phyloP scores from a whole-genome alignment of 2,888 invertebrate species.

The Stramonita haemastoma region DNA sequence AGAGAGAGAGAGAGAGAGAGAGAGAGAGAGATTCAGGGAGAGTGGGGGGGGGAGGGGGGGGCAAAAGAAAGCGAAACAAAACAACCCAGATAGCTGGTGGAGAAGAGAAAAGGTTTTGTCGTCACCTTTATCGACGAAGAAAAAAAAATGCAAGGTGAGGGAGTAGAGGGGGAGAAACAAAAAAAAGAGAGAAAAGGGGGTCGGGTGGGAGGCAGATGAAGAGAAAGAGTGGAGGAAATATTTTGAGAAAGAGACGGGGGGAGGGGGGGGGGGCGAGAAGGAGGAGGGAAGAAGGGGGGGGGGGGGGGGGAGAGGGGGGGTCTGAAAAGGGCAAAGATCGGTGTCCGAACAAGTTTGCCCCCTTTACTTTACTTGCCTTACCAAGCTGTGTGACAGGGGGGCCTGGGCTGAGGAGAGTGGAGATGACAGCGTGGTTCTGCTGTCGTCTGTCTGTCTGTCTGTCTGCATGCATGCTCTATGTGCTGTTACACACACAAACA shows the following conservation, averaged over 20 bases:
- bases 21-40: neutral
- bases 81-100: neutral
- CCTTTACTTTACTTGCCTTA: neutral
- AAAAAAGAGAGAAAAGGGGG: too few species aligned
- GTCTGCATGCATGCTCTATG: neutral
- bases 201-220: too few species aligned
- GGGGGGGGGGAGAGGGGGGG: too few species aligned
- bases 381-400: neutral
- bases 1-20: neutral
- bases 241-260: too few species aligned
- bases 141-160: too few species aligned
- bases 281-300: too few species aligned
- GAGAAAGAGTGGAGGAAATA: too few species aligned
- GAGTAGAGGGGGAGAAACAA: too few species aligned
- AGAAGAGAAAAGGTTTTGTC: neutral
- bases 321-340: neutral
- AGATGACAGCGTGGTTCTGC: neutral
- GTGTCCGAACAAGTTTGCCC: neutral
- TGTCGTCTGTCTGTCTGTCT: neutral
- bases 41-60: neutral
- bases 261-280: too few species aligned
- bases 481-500: neutral
- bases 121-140: neutral
- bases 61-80: neutral
- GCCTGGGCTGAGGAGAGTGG: neutral